Evolutionary conservation across 2,113 vertebrate species (phyloP).

Genomic region (Lanius ludovicianus): DNA sequence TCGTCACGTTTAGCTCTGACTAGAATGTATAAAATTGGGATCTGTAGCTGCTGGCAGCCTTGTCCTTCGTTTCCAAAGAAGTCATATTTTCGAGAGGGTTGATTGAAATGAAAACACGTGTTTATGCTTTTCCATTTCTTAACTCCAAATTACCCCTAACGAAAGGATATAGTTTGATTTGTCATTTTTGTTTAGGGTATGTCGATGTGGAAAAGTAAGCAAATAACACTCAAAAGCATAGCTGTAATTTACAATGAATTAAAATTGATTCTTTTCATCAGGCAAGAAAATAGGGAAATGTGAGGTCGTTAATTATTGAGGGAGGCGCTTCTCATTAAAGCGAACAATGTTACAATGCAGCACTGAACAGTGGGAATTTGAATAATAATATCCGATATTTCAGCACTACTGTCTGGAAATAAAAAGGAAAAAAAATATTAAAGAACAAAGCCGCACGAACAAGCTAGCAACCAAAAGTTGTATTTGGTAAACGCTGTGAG

Average conservation of each 20-base stretch:
- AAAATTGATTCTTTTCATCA: constrained; percentile 88
- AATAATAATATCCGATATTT: constrained; percentile 72
- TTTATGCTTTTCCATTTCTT: constrained; percentile 30
- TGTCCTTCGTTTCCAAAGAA: constrained; percentile 25
- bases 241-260: constrained; percentile 83
- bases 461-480: constrained; percentile 58
- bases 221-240: constrained; percentile 79
- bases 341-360: constrained; percentile 77
- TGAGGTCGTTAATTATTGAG: constrained; percentile 83
- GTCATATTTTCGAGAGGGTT: background rate
- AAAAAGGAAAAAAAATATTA: background rate
- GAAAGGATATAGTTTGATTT: constrained; percentile 52
- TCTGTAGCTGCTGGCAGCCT: background rate
- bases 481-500: constrained; percentile 37
- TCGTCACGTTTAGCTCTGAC: background rate
- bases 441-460: background rate
- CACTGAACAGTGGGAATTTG: constrained; percentile 70
- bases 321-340: constrained; percentile 81
- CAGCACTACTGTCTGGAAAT: constrained; percentile 63
- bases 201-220: constrained; percentile 70
- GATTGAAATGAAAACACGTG: constrained; percentile 49
- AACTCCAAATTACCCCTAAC: constrained; percentile 42
- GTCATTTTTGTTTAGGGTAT: constrained; percentile 49
- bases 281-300: constrained; percentile 84
- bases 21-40: background rate